Conservation (phyloP, 2,113 vertebrate species). For the Tichodroma muraria region DNA sequence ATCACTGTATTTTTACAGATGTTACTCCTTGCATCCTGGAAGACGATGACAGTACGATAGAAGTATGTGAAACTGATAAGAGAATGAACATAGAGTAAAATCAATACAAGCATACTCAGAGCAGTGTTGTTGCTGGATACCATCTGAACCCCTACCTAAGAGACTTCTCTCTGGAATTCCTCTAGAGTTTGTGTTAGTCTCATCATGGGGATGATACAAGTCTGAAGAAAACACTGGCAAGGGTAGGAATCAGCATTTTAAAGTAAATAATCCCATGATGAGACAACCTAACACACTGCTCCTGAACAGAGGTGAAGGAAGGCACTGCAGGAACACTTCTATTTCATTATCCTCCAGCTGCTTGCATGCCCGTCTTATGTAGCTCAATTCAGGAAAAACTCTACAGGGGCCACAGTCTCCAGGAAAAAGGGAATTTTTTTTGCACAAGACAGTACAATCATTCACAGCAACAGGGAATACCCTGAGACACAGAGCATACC, state of each 20-base stretch:
- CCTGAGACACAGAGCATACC: neutral
- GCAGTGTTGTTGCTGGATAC: neutral
- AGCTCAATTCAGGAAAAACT: neutral
- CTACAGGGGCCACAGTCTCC: neutral
- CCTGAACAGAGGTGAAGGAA: neutral
- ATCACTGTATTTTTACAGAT: neutral
- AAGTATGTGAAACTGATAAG: neutral
- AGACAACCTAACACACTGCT: neutral
- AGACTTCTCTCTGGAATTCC: neutral
- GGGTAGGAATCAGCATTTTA: neutral
- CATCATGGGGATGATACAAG: neutral
- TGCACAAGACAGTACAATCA: neutral
- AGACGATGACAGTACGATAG: neutral
- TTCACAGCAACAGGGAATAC: neutral
- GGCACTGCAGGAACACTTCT: neutral
- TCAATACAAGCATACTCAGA: accelerated
- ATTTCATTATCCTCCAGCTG: neutral
- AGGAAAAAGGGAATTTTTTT: neutral
- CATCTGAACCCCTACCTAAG: neutral
- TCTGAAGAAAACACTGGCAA: neutral
- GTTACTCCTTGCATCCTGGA: neutral
- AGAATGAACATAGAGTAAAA: neutral
- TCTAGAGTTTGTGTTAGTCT: neutral
- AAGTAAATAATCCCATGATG: neutral
- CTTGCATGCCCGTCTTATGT: neutral